Percentiles rank a stretch among this genome's conserved stretches.
Conservation (phyloP, 1,140 invertebrate genomes). For the Lucilia sericata region DNA sequence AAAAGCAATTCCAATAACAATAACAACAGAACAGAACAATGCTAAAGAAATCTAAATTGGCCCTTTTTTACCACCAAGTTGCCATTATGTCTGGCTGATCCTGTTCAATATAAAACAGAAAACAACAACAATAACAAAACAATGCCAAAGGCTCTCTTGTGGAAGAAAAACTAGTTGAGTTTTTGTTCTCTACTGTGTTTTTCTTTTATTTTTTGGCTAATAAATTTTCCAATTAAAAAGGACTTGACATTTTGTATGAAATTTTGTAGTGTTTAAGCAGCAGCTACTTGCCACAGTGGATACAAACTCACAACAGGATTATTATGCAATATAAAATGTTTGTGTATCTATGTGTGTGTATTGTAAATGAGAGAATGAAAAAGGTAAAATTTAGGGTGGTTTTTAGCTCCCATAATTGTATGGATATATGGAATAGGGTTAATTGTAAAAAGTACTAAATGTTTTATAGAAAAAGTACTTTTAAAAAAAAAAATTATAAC, state of each 20-base stretch:
- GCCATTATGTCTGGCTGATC: constrained; percentile 39
- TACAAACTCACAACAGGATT: too few species aligned
- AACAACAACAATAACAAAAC: constrained; percentile 10
- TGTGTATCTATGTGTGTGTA: too few species aligned
- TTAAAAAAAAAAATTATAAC: too few species aligned
- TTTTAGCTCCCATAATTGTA: neutral
- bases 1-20: neutral
- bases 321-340: too few species aligned
- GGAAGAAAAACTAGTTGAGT: neutral
- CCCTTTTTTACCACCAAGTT: neutral
- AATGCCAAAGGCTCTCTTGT: neutral
- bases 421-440: too few species aligned
- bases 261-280: neutral
- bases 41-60: neutral
- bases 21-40: constrained; percentile 8
- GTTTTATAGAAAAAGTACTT: too few species aligned
- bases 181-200: neutral
- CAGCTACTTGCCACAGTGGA: too few species aligned
- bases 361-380: neutral
- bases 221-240: constrained; percentile 50
- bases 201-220: constrained; percentile 32
- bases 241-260: constrained; percentile 45
- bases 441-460: too few species aligned
- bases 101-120: neutral
- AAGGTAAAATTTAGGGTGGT: neutral